phyloP scores from a whole-genome alignment of 2,113 vertebrate species.

The Strigops habroptila region DNA sequence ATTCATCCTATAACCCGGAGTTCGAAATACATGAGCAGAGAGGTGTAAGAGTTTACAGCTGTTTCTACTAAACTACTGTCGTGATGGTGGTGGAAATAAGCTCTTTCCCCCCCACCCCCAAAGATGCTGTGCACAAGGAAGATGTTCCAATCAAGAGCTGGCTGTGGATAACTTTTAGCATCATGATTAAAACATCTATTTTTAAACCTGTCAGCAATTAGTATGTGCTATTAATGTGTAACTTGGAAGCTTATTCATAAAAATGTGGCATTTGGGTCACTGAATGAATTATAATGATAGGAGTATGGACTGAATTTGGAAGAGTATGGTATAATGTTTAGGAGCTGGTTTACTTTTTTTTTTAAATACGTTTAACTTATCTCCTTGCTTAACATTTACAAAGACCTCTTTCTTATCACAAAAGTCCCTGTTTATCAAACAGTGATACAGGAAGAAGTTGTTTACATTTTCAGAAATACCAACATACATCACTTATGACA shows the following conservation, averaged over 20 bases:
- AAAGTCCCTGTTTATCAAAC: slow-evolving; percentile 78
- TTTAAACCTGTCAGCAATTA: slow-evolving; percentile 46
- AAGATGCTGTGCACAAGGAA: slow-evolving; percentile 18
- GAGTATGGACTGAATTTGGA: slow-evolving; percentile 24
- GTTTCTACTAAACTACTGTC: not conserved
- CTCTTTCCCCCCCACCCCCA: not conserved
- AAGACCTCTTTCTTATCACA: slow-evolving; percentile 70
- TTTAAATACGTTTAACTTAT: slow-evolving; percentile 51
- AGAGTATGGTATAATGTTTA: not conserved
- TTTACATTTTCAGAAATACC: slow-evolving; percentile 83
- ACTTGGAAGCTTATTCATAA: slow-evolving; percentile 37
- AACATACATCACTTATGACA: slow-evolving; percentile 86
- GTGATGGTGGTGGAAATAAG: not conserved
- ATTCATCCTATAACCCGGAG: not conserved
- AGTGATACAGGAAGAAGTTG: slow-evolving; percentile 80
- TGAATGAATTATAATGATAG: slow-evolving; percentile 27
- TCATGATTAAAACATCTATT: slow-evolving; percentile 47
- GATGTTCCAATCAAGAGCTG: slow-evolving; percentile 15
- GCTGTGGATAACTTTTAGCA: slow-evolving; percentile 15
- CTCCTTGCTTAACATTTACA: slow-evolving; percentile 59
- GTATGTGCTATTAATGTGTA: not conserved
- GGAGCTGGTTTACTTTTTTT: not conserved
- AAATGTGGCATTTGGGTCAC: slow-evolving; percentile 23
- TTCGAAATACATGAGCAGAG: not conserved
- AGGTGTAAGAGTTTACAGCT: not conserved